Base-by-base conservation (phyloP, 2,888 invertebrate genomes). In the Euspilapteryx auroguttella region DNA sequence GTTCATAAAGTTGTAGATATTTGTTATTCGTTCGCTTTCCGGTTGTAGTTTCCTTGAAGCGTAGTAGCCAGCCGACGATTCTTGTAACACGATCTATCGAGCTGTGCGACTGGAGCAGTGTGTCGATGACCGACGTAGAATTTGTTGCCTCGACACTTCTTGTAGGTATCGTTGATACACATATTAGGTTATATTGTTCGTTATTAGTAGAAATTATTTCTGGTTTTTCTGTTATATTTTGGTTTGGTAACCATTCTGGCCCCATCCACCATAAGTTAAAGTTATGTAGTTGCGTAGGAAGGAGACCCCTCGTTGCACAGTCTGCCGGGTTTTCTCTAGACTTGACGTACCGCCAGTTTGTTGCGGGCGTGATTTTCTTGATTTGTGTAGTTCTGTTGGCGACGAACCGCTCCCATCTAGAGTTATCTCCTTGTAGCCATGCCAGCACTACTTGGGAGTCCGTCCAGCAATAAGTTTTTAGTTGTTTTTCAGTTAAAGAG, bases 261-360 rank as follows among this genome's bases (percentile, higher is more conserved):
- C 39, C 33, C 9, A 27, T n/a, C 37, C 35, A 41, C 39, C 39
- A 38, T 10, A 39, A 21, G 0, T 30, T 2, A 12, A 28, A 27
- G 21, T 28, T 29, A 2, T 28, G 1, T 1, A 42, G 32, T 21
- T 38, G 32, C 3, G 14, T 24, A 1, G 39, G 35, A 2, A 14
- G 15, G 3, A 37, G 17, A 1, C 45, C 45, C 27, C 46, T 32
- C 9, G 42, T 34, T 0, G 44, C 44, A 24, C 37, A 38, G 28
- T 48, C 45, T 1, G 42, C 44, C 5, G 43, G 42, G 17, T 45
- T 45, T 1, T 34, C 24, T 7, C 37, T 34, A 1, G 37, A 34
- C 13, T 31, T 33, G 0, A 39, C 21, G 12, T 39, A 35, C 2
- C 21, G 14, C 37, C 37, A 37, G 4, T 26, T 21, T 11, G 14